A percentile compares a stretch with the other conserved stretches of the same genome.
Conservation (phyloP, 92 coral and sea anemone species). For the Paramuricea clavata region DNA sequence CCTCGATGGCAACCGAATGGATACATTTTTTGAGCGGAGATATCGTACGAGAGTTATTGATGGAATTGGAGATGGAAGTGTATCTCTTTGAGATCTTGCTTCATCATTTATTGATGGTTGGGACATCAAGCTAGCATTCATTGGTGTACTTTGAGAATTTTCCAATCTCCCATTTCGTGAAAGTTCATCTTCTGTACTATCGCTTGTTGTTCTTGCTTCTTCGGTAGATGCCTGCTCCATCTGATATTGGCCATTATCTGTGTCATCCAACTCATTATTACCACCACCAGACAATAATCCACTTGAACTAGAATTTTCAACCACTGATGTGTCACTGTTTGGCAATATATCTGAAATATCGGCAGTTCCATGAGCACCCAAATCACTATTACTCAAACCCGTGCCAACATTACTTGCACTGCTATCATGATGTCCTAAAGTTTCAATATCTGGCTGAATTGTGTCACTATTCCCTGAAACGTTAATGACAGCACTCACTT, state of each 20-base stretch:
- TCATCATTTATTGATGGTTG: not conserved
- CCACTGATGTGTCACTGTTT: not conserved
- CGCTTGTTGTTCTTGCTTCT: not conserved
- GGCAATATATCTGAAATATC: not conserved
- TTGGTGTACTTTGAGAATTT: not conserved
- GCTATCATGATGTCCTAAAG: not conserved
- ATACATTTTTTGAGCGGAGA: constrained; percentile 42
- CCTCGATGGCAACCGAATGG: constrained; percentile 39
- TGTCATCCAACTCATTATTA: not conserved
- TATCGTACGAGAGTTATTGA: constrained; percentile 43
- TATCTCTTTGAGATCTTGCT: not conserved
- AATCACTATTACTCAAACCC: not conserved
- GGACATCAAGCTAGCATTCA: not conserved
- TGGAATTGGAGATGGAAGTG: constrained; percentile 11
- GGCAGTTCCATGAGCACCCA: not conserved
- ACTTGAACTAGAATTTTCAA: constrained; percentile 9
- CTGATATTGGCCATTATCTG: not conserved
- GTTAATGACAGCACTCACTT: not conserved
- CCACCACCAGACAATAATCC: not conserved
- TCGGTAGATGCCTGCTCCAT: not conserved
- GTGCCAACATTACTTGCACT: not conserved
- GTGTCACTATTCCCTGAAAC: not conserved
- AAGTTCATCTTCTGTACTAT: not conserved
- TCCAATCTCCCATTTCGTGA: not conserved
- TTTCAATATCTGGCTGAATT: not conserved